Evolutionary conservation across 2,888 invertebrate species (phyloP), one percentile per base, ranked within the genome.

Genomic region (Didymodactylos carnosus): DNA sequence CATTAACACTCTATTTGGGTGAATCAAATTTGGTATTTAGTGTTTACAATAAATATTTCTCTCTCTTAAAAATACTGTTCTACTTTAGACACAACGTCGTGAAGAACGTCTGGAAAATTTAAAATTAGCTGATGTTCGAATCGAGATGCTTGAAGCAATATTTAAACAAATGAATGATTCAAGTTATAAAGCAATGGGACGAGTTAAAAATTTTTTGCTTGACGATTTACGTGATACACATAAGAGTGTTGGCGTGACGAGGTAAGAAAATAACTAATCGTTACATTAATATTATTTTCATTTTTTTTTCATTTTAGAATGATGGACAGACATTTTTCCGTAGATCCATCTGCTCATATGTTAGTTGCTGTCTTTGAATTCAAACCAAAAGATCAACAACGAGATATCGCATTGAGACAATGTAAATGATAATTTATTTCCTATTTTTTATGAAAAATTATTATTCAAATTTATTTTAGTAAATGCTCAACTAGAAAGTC

Each of bases 401-500:
- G 14, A 13, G 3, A 3, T 14, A 10, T 14, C 4, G 51, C 51
- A 25, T 14, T 3, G 3, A 23, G 51, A 51, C 11, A 51, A 51
- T 51, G 51, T 51, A 53, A 29, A 19, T 16, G 3, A 49, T 25
- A 14, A 4, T n/a, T n/a, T n/a, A 19, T n/a, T 8, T 62, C n/a
- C 1, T 16, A 0, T 13, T 19, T 62, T 19, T 10, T 16, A 10
- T 49, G 23, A 49, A 19, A 23, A 23, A 71, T 25, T 70, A 41
- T 35, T 11, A 35, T 11, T 70, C 62, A 29, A 43, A n/a, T 19
- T 41, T 5, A 14, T 86, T 86, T 40, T 84, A 90, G 91, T 90
- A 76, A 90, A 91, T 79, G 86, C 92, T 71, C 87, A 89, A 73
- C 88, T 97, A 76, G 91, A 89, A 79, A 91, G 93, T 77, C 91